Evolutionary conservation across 2,797 vertebrate genomes (phyloP).

Genomic region (Darevskia mixta): DNA sequence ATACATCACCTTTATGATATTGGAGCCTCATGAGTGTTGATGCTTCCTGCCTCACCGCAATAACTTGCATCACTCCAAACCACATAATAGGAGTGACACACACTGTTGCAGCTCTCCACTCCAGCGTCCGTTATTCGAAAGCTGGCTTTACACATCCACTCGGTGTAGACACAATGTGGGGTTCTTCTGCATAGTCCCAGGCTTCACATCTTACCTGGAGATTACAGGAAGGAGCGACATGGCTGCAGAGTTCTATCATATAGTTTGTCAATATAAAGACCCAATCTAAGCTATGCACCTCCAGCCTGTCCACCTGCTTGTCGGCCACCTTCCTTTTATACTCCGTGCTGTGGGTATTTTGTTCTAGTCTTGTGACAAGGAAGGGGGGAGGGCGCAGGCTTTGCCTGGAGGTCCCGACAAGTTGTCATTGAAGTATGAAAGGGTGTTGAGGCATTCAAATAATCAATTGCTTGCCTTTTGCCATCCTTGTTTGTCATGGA

Average conservation of each 20-base stretch:
- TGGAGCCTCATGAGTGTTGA: neutral
- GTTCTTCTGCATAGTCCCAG: neutral
- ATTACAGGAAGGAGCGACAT: neutral
- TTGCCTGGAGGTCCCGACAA: neutral
- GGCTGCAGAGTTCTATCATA: no score
- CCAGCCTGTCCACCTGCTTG: neutral
- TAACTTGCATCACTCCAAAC: neutral
- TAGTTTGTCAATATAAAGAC: no score
- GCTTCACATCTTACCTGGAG: no score
- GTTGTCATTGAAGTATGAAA: conserved; percentile 47
- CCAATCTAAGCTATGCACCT: neutral
- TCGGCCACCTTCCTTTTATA: neutral
- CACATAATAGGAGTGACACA: neutral
- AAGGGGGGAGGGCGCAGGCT: no score
- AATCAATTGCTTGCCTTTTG: conserved; percentile 15
- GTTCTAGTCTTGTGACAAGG: neutral
- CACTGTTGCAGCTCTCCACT: no score
- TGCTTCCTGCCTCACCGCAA: no score
- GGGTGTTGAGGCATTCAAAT: conserved; percentile 34
- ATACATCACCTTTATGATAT: neutral
- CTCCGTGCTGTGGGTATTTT: neutral
- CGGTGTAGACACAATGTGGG: neutral
- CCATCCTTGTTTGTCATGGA: conserved; percentile 69
- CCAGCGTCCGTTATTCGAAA: neutral
- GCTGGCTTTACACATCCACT: no score